Base-by-base conservation (phyloP, 1,140 invertebrate genomes). In the Lethocerus indicus region DNA sequence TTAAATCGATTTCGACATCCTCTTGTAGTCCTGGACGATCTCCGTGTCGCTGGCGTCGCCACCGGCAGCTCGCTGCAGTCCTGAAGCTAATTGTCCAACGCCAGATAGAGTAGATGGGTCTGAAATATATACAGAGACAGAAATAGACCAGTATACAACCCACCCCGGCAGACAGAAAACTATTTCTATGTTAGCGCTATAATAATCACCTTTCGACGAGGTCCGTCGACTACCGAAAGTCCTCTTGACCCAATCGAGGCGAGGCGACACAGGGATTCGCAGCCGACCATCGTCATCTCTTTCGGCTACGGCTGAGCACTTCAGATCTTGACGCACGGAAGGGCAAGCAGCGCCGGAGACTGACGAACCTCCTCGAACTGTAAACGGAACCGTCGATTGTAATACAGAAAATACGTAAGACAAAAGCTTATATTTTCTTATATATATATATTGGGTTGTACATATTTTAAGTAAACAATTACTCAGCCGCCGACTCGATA, bases 1-100 rank as follows among this genome's bases (percentile, higher is more conserved):
- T 56, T 57, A 20, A 60, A 54, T 42, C 50, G 47, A 51, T 46
- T 72, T 64, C 0, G 74, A 73, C 64, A 78, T 62, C 56, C 78
- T 79, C 57, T 86, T 84, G 66, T 89, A 88, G 61, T 87, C 83
- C 58, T 82, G 79, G 6, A 88, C 76, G 36, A 84, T 71, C 55
- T 85, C 82, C 2, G 79, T 80, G 60, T 85, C 77, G 52, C 76
- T 73, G 1, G 75, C 65, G 39, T 78, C 74, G 12, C 73, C 72
- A 26, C 69, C 21, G 82, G 79, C 56, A 88, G 67, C 53, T 83
- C 79, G 27, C 72, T 72, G 62, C 81, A 86, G 64, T 87, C 83
- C 54, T 83, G 79, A n/a, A 90, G 66, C 25, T 73, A 78, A 58
- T 83, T 79, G 57, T 83, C 77, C 29, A 74, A 66, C 27, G 81